These are phyloP conservation scores for Callyntrura guangdongensis DNA, from an alignment of 2,888 invertebrate species.

Conservation along the genomic window DNA sequence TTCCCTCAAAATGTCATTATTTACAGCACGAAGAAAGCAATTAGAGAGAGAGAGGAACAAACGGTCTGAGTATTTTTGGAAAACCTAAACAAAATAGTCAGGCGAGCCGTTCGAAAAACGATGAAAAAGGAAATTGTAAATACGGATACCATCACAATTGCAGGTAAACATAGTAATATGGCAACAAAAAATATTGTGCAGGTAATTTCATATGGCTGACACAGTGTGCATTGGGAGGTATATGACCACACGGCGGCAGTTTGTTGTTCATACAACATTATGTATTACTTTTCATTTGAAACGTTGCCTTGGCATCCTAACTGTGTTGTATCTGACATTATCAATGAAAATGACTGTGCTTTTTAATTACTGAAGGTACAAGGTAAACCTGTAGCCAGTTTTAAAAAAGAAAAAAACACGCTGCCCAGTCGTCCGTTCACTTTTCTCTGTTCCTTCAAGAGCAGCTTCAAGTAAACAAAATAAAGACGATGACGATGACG, in stretches of 20 bases:
- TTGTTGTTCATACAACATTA: not conserved
- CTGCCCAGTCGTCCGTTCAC: slow-evolving; percentile 6
- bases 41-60: too few species aligned
- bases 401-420: not conserved
- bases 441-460: slow-evolving; percentile 2
- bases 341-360: slow-evolving; percentile 4
- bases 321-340: not conserved
- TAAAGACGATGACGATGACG: slow-evolving; percentile 28
- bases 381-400: slow-evolving; percentile 51
- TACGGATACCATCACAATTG: slow-evolving; percentile 18
- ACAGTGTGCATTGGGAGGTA: not conserved
- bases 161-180: not conserved
- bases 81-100: too few species aligned
- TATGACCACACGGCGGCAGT: not conserved
- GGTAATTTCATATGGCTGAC: not conserved
- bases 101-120: too few species aligned
- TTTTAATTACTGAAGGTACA: slow-evolving; percentile 54
- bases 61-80: slow-evolving; percentile 25
- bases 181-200: not conserved
- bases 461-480: slow-evolving; percentile 4
- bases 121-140: slow-evolving; percentile 10
- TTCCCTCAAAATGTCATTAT: slow-evolving; percentile 48
- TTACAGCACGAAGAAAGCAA: slow-evolving; percentile 36
- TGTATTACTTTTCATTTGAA: not conserved
- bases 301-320: slow-evolving; percentile 24